Evolutionary conservation across 2,888 invertebrate genomes (phyloP).

Genomic region (Zhuqinia jingwanae): DNA sequence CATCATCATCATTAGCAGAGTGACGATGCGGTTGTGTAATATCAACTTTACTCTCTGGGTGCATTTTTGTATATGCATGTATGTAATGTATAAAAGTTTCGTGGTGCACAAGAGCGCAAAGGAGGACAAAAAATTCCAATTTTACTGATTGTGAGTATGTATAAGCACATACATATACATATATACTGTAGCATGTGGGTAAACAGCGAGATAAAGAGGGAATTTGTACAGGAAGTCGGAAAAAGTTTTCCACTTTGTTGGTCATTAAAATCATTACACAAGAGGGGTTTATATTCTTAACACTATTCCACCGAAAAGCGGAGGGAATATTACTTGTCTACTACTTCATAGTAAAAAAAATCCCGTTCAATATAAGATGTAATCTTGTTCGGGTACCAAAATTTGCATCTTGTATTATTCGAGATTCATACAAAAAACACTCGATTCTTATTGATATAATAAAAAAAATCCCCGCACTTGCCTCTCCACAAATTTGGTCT

Average conservation of each 20-base stretch:
- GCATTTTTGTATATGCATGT: not conserved
- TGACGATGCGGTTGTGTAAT: not conserved
- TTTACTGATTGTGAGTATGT: not conserved
- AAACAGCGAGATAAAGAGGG: conserved; percentile 18
- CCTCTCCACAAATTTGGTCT: too few relatives aligned
- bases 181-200: conserved; percentile 19
- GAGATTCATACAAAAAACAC: too few relatives aligned
- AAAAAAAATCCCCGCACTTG: too few relatives aligned
- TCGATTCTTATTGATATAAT: too few relatives aligned
- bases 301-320: too few relatives aligned
- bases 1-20: conserved; percentile 70
- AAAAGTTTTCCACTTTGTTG: conserved; percentile 71
- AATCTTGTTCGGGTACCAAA: too few relatives aligned
- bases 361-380: too few relatives aligned
- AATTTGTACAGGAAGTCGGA: not conserved
- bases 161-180: not conserved
- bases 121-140: not conserved
- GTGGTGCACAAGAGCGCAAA: not conserved
- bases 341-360: too few relatives aligned
- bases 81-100: not conserved
- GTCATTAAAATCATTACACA: conserved; percentile 68
- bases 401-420: too few relatives aligned
- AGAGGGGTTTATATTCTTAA: not conserved
- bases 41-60: too few relatives aligned
- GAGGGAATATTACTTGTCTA: too few relatives aligned